Conservation (phyloP, 2,888 invertebrate genomes). For the Drosophila nr. medialis region DNA sequence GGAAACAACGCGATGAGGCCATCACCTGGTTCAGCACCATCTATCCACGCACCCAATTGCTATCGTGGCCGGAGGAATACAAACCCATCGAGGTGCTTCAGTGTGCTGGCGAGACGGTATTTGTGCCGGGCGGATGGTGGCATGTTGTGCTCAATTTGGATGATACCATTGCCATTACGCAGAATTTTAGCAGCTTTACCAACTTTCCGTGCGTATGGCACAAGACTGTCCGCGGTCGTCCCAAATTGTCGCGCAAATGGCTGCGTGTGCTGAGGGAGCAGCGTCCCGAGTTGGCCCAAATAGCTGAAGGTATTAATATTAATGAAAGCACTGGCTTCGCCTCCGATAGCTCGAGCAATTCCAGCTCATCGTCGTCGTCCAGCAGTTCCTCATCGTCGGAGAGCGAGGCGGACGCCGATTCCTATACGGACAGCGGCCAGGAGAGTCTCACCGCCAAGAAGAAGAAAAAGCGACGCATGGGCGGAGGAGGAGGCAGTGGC, state of each 20-base stretch:
- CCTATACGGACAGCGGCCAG: slow-evolving; percentile 92
- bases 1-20: slow-evolving; percentile 98
- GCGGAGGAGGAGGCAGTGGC: slow-evolving; percentile 54
- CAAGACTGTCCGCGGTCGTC: slow-evolving; percentile 97
- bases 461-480: slow-evolving; percentile 89
- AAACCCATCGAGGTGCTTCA: slow-evolving; percentile 97
- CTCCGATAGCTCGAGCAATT: slow-evolving; percentile 96
- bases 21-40: slow-evolving; percentile 98
- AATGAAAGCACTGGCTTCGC: slow-evolving; percentile 95
- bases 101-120: slow-evolving; percentile 98
- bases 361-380: slow-evolving; percentile 90
- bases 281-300: slow-evolving; percentile 90
- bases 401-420: slow-evolving; percentile 85
- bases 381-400: slow-evolving; percentile 85
- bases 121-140: slow-evolving; percentile 99
- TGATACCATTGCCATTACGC: slow-evolving; percentile 98
- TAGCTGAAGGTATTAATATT: slow-evolving; percentile 94
- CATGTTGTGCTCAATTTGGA: slow-evolving; percentile 99
- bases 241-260: slow-evolving; percentile 98
- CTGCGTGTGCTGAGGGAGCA: slow-evolving; percentile 89
- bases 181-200: slow-evolving; percentile 97
- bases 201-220: slow-evolving; percentile 99
- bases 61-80: slow-evolving; percentile 96
- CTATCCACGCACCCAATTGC: slow-evolving; percentile 95
- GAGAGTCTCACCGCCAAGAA: slow-evolving; percentile 95